These are phyloP conservation scores for Heliconius charithonia DNA, from an alignment of 2,888 invertebrate species.

Conservation along the genomic window DNA sequence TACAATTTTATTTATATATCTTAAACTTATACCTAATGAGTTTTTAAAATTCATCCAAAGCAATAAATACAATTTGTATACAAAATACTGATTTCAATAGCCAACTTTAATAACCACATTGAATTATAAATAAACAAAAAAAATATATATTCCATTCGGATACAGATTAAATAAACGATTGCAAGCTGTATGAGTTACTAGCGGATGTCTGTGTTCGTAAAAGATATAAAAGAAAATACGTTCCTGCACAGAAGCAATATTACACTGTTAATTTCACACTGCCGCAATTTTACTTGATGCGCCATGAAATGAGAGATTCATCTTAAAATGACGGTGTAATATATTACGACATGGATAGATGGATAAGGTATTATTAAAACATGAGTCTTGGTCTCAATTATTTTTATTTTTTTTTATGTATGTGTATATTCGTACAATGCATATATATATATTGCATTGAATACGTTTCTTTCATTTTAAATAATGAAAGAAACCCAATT, in stretches of 20 bases:
- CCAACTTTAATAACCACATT: background rate
- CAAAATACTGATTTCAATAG: background rate
- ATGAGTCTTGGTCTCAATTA: slow-evolving; percentile 12
- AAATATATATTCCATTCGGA: background rate
- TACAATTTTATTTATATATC: background rate
- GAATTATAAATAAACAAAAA: background rate
- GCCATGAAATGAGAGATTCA: slow-evolving; percentile 51
- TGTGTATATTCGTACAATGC: background rate
- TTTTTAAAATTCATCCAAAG: background rate
- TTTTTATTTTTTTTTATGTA: background rate
- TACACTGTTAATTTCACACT: slow-evolving; percentile 44
- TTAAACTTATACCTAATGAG: background rate
- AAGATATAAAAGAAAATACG: slow-evolving; percentile 29
- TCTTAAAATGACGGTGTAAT: slow-evolving; percentile 42
- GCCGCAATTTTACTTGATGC: slow-evolving; percentile 44
- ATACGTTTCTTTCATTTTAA: too few species aligned
- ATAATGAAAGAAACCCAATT: too few species aligned
- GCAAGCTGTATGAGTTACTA: slow-evolving; percentile 11
- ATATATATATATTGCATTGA: background rate
- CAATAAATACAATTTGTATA: background rate
- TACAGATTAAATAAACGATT: slow-evolving; percentile 20
- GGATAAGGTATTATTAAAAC: slow-evolving; percentile 11
- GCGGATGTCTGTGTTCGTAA: slow-evolving; percentile 12
- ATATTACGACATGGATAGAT: slow-evolving; percentile 42
- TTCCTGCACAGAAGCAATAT: slow-evolving; percentile 46